phyloP scores from a whole-genome alignment of 2,797 vertebrate genomes.

The Notamacropus eugenii region DNA sequence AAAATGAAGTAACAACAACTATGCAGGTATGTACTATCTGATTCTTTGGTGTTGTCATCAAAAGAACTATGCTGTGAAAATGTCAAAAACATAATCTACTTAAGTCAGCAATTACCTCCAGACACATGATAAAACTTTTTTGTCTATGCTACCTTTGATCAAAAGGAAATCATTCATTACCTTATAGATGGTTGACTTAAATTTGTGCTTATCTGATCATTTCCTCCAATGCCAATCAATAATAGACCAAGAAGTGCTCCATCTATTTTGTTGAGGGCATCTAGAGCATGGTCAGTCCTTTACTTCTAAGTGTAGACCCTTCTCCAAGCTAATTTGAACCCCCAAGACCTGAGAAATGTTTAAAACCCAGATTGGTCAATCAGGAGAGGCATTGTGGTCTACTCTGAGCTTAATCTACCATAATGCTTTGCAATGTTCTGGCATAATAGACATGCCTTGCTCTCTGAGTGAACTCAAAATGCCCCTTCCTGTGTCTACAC shows the following conservation, averaged over 20 bases:
- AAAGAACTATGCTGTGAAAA: conserved; percentile 12
- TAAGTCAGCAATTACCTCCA: conserved; percentile 21
- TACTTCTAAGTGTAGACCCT: neutral
- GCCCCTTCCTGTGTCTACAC: too few relatives aligned
- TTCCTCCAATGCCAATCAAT: too few relatives aligned
- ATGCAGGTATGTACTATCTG: conserved; percentile 53
- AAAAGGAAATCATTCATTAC: neutral
- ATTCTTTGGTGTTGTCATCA: conserved; percentile 65
- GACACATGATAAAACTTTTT: conserved; percentile 24
- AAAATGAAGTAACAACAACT: conserved; percentile 58
- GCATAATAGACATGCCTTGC: too few relatives aligned
- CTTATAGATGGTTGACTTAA: conserved; percentile 25
- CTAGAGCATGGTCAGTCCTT: neutral
- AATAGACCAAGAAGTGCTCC: too few relatives aligned
- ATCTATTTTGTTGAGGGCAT: neutral
- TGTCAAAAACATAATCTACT: neutral
- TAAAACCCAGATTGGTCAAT: too few relatives aligned
- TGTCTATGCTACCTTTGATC: conserved; percentile 33
- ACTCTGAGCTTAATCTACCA: too few relatives aligned
- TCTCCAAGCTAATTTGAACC: too few relatives aligned
- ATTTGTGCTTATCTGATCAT: neutral
- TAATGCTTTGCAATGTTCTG: too few relatives aligned
- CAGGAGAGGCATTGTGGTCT: too few relatives aligned
- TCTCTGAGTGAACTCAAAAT: too few relatives aligned
- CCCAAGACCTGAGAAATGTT: too few relatives aligned